Conservation (phyloP, 2,113 vertebrate genomes). For the Hepsetus odoe region DNA sequence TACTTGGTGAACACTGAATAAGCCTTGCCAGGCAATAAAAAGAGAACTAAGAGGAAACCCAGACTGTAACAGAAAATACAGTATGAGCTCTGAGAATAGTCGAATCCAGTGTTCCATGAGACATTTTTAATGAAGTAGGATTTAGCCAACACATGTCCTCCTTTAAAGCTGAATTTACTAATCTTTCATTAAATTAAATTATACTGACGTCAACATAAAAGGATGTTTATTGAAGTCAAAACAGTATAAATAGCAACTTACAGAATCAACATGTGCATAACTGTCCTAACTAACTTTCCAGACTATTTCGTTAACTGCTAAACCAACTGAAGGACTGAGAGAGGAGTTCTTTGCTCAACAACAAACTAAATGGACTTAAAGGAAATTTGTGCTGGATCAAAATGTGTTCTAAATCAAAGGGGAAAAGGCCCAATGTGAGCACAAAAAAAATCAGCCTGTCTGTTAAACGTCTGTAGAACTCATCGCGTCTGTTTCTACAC, state of each 20-base stretch:
- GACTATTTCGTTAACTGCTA: not conserved
- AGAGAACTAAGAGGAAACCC: not conserved
- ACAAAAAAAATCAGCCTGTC: not conserved
- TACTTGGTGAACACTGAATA: constrained; percentile 1
- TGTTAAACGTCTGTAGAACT: constrained; percentile 34
- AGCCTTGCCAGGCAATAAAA: not conserved
- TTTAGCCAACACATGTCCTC: not conserved
- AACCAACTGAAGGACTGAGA: not conserved
- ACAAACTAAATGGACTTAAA: not conserved
- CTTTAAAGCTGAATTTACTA: constrained; percentile 19
- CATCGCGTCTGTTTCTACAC: constrained; percentile 18
- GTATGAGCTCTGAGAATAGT: not conserved
- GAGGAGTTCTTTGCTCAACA: not conserved
- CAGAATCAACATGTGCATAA: not conserved
- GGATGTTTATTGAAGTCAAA: constrained; percentile 26
- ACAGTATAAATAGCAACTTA: constrained; percentile 10
- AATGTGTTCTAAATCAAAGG: not conserved
- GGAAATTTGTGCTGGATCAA: not conserved
- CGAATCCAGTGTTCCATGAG: not conserved
- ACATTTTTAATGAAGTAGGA: not conserved
- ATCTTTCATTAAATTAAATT: constrained; percentile 48
- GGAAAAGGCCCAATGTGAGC: not conserved
- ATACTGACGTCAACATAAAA: constrained; percentile 13
- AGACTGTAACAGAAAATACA: not conserved
- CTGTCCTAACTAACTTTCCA: not conserved